A percentile compares a stretch with the other conserved stretches of the same genome.
phyloP scores from a whole-genome alignment of 2,888 invertebrate genomes.

The Morpho achilles region DNA sequence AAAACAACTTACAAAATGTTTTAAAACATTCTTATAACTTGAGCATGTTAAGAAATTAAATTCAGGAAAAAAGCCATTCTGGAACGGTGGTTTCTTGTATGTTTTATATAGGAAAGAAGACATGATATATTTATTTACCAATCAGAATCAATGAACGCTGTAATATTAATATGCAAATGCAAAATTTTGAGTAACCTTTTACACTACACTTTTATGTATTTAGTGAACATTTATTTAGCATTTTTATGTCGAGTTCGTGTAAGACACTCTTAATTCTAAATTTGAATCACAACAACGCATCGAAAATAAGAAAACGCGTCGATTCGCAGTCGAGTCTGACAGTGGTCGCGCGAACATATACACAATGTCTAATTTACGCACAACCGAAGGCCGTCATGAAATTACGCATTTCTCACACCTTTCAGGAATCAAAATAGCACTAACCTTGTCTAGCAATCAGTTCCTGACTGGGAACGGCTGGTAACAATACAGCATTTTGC shows the following conservation, averaged over 20 bases:
- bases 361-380: conserved; percentile 24
- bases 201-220: too few species aligned
- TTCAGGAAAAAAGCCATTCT: conserved; percentile 56
- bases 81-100: conserved; percentile 58
- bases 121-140: conserved; percentile 31
- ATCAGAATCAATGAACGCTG: too few species aligned
- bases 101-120: conserved; percentile 64
- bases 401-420: conserved; percentile 35
- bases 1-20: conserved; percentile 32
- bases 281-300: too few species aligned
- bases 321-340: conserved; percentile 37
- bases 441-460: conserved; percentile 62
- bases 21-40: conserved; percentile 43
- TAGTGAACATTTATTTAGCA: too few species aligned
- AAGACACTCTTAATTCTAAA: too few species aligned
- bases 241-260: too few species aligned
- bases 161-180: too few species aligned
- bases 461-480: conserved; percentile 74
- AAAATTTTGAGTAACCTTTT: too few species aligned
- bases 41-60: conserved; percentile 41
- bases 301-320: conserved; percentile 8
- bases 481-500: conserved; percentile 84
- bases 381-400: conserved; percentile 43
- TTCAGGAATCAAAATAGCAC: conserved; percentile 53
- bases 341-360: conserved; percentile 32